Conservation (phyloP, 2,113 vertebrate genomes). For the Piprites chloris region DNA sequence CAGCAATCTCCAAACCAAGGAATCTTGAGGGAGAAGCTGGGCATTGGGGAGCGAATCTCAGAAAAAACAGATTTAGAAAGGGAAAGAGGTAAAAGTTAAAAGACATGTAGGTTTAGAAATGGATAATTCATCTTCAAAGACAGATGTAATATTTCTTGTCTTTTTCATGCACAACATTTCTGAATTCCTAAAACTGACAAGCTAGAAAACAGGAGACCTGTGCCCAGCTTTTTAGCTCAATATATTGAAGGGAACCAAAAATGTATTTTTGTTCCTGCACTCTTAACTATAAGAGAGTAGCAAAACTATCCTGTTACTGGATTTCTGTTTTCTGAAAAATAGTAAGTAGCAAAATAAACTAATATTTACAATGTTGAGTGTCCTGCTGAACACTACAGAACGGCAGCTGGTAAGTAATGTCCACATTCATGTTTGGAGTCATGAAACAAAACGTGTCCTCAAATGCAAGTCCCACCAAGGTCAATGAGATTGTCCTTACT, state of each 20-base stretch:
- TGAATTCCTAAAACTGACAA: not conserved
- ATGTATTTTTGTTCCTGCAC: not conserved
- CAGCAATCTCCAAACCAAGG: not conserved
- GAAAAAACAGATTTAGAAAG: not conserved
- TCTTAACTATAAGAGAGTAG: not conserved
- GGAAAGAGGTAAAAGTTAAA: not conserved
- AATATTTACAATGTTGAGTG: not conserved
- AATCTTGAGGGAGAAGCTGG: not conserved
- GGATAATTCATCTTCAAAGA: not conserved
- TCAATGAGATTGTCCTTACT: not conserved
- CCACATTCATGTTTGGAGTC: accelerated
- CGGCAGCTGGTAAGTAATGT: not conserved
- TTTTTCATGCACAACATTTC: not conserved
- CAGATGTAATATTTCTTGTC: not conserved
- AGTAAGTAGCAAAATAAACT: not conserved
- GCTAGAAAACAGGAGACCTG: not conserved
- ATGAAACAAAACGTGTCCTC: not conserved
- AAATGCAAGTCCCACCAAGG: not conserved
- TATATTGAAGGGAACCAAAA: not conserved
- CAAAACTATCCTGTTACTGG: not conserved
- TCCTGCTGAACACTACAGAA: not conserved
- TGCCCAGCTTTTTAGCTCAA: not conserved
- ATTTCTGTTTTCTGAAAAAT: not conserved
- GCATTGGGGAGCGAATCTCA: not conserved
- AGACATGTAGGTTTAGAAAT: not conserved